Evolutionary conservation across 2,888 invertebrate genomes (phyloP).

Genomic region (Clunio marinus): DNA sequence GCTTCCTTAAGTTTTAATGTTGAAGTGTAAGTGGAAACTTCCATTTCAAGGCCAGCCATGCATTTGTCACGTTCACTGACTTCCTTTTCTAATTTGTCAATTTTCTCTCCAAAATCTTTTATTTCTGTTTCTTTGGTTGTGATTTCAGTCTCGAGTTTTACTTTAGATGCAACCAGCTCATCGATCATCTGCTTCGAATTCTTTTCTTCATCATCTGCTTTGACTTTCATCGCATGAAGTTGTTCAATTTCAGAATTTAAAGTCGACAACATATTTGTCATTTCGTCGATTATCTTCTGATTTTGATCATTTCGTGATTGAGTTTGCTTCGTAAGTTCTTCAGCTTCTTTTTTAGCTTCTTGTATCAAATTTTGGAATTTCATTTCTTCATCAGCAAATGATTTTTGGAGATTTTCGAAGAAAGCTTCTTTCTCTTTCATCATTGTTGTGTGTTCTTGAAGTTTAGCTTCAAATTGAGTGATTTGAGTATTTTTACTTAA

Average conservation of each 20-base stretch:
- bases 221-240: neutral
- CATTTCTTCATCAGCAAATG: neutral
- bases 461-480: neutral
- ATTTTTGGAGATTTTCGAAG: neutral
- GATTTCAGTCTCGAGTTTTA: slow-evolving; percentile 38
- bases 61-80: slow-evolving; percentile 42
- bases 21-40: slow-evolving; percentile 54
- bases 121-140: slow-evolving; percentile 43
- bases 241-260: neutral
- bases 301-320: neutral
- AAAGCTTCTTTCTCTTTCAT: neutral
- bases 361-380: slow-evolving; percentile 43
- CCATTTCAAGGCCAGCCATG: slow-evolving; percentile 42
- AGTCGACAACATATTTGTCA: neutral
- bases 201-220: neutral
- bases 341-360: slow-evolving; percentile 42
- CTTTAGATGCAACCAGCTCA: slow-evolving; percentile 31
- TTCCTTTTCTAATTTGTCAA: slow-evolving; percentile 44
- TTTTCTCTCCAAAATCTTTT: slow-evolving; percentile 45
- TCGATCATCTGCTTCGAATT: neutral
- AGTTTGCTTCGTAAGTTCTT: slow-evolving; percentile 41
- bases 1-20: slow-evolving; percentile 43
- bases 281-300: neutral
- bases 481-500: neutral
- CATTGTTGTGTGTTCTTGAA: slow-evolving; percentile 52